Conservation (phyloP, 2,113 vertebrate species). For the Tragulus kanchil region DNA sequence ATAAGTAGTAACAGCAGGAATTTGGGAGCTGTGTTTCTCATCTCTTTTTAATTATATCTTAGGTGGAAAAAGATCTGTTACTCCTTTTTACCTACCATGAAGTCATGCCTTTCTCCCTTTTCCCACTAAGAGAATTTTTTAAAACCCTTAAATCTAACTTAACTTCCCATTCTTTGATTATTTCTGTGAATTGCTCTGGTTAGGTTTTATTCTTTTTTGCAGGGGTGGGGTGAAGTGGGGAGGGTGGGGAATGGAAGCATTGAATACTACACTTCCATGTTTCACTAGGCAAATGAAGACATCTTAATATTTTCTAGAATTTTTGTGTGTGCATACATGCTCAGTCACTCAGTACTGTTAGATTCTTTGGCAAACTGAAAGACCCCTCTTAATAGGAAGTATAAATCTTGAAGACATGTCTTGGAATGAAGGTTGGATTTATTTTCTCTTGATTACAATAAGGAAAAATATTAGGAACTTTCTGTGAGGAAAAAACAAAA, state of each 20-base stretch:
- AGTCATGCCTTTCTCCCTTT: background rate
- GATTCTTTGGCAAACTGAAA: background rate
- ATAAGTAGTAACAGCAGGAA: background rate
- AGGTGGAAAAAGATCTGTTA: background rate
- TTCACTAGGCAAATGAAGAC: slow-evolving; percentile 16
- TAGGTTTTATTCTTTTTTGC: background rate
- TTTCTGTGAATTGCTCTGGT: background rate
- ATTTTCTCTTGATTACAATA: background rate
- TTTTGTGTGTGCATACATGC: background rate
- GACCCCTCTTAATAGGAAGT: too few species aligned
- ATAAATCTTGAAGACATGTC: slow-evolving; percentile 89
- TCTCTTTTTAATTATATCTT: background rate
- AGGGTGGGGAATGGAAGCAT: too few species aligned
- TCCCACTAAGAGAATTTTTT: slow-evolving; percentile 26
- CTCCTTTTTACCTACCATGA: background rate
- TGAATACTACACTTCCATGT: background rate
- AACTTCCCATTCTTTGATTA: slow-evolving; percentile 9
- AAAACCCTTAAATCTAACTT: background rate
- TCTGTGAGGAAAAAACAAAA: background rate
- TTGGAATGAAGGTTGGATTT: slow-evolving; percentile 88
- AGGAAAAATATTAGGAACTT: slow-evolving; percentile 27
- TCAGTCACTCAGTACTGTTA: background rate
- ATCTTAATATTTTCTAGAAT: background rate
- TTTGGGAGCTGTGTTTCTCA: slow-evolving; percentile 20
- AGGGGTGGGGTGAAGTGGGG: too few species aligned